Percentiles rank a stretch among this genome's conserved stretches.
These are phyloP conservation scores for Brachionus paranguensis DNA, from an alignment of 1,140 invertebrate species.

Conservation along the genomic window DNA sequence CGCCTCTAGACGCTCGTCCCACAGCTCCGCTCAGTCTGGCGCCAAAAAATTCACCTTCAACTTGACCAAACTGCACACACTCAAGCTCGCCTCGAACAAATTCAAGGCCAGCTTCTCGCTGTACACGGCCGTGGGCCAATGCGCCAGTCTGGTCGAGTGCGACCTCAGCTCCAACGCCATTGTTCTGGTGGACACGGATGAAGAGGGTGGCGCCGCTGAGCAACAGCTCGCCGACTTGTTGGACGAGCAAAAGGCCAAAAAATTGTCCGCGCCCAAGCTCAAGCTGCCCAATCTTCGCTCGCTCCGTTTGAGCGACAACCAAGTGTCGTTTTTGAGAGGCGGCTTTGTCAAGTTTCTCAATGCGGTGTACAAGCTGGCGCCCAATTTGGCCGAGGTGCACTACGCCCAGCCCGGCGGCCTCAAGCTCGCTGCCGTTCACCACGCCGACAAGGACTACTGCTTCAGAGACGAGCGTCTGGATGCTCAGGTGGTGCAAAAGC, in stretches of 20 bases:
- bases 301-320: neutral
- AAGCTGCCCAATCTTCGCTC: neutral
- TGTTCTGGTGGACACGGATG: neutral
- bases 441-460: neutral
- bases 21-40: neutral
- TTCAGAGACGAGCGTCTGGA: neutral
- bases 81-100: constrained; percentile 1
- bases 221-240: neutral
- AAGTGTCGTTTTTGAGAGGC: neutral
- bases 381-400: neutral
- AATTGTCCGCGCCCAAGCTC: neutral
- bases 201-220: neutral
- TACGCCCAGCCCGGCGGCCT: neutral
- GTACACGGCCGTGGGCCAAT: neutral
- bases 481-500: neutral
- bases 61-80: neutral
- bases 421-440: neutral
- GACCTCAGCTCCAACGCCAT: neutral
- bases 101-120: neutral
- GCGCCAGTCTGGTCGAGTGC: neutral
- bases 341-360: constrained; percentile 15
- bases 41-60: constrained; percentile 11
- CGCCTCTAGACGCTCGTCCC: neutral
- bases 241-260: constrained; percentile 1
- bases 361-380: neutral